Base-by-base conservation (phyloP, 1,140 invertebrate genomes). In the Pectinophora gossypiella region DNA sequence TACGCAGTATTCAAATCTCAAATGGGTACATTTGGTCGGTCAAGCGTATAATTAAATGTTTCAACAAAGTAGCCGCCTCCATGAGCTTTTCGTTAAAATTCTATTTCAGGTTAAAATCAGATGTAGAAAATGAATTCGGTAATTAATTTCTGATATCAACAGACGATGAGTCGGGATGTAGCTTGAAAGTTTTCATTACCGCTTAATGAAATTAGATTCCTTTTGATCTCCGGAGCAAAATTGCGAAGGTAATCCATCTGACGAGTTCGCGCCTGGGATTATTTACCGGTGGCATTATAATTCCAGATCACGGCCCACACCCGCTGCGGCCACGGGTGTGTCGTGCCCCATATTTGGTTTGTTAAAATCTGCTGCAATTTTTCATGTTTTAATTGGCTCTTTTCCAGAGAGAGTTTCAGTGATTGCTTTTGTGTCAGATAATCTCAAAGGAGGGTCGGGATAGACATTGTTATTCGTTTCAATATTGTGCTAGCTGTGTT, bases 181-280 rank as follows among this genome's bases (percentile, higher is more conserved):
- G 48, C 22, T 49, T n/a, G 27, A 32, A 44, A 51, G 46, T 51
- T 58, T 21, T 42, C 58, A 44, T 62, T 22, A 36, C 58, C 63
- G 65, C 53, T 54, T 32, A 32, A 32, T 32, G 27, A 65, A 61
- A 72, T 72, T 65, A 68, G 48, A 59, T 62, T 51, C 27, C 62
- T 62, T 57, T 71, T 68, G 64, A 68, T 69, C 54, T 61, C 52
- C 32, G 46, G 27, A 32, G 32, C 48, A 57, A 50, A 69, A 62
- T 56, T 61, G 57, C 44, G 19, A 57, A 52, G n/a, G 32, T 40
- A 16, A 49, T 32, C 27, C n/a, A n/a, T 32, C 27, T 7, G 27
- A 32, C n/a, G 9, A 32, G 27, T 32, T 3, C 27, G 27, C 27
- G 27, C 7, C 7, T 32, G 9, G n/a, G 27, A 32, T 32, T 32